A percentile compares a stretch with the other conserved stretches of the same genome.
Conservation (phyloP, 2,888 invertebrate genomes). For the Aspidapion aeneum region DNA sequence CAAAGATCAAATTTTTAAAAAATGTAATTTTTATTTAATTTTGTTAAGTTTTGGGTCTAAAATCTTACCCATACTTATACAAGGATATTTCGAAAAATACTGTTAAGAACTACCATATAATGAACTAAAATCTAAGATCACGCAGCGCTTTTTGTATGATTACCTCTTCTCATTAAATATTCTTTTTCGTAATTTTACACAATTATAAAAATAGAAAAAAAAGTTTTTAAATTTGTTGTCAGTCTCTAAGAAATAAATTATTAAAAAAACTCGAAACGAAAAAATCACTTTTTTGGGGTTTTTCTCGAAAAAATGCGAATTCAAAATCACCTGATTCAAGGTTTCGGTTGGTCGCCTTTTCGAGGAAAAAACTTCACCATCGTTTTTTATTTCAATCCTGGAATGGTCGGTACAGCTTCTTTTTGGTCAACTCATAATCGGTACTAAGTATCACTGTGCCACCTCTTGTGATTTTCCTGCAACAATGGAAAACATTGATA, state of each 20-base stretch:
- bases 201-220: conserved; percentile 37
- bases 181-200: conserved; percentile 20
- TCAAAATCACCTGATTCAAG: not conserved
- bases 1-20: not conserved
- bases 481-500: conserved; percentile 27
- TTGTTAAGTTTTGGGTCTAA: not conserved
- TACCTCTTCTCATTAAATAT: conserved; percentile 25
- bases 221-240: conserved; percentile 27
- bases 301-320: not conserved
- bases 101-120: conserved; percentile 6
- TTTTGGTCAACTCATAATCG: conserved; percentile 83
- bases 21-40: not conserved
- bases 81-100: conserved; percentile 2
- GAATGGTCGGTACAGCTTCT: conserved; percentile 72
- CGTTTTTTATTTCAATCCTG: conserved; percentile 14
- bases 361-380: not conserved
- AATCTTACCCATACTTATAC: not conserved
- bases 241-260: conserved; percentile 27
- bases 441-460: conserved; percentile 85
- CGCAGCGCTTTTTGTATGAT: conserved; percentile 37
- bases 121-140: conserved; percentile 39
- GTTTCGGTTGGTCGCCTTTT: not conserved
- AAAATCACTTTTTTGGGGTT: not conserved
- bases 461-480: conserved; percentile 79
- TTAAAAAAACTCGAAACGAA: not conserved